Evolutionary conservation across 2,113 vertebrate genomes (phyloP).

Genomic region (Pseudorasbora parva): DNA sequence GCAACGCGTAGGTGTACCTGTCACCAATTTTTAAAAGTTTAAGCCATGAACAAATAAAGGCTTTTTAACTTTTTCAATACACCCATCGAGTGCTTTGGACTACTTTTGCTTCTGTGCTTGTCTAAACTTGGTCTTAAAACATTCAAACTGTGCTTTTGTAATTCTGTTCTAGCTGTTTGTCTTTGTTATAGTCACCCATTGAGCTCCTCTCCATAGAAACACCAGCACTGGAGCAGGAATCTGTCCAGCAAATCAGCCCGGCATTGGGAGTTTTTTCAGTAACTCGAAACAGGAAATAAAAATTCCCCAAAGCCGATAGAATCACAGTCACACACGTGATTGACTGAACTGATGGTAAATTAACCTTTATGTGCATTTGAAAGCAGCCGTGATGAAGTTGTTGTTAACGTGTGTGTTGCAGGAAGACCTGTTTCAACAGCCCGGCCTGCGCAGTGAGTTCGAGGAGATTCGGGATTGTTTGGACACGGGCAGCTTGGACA

Average conservation of each 20-base stretch:
- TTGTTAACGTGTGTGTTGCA: slow-evolving; percentile 66
- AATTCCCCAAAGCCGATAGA: not conserved
- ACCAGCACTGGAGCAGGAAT: slow-evolving; percentile 23
- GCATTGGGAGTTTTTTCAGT: not conserved
- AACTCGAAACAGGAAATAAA: not conserved
- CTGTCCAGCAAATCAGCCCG: not conserved
- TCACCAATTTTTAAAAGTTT: too few relatives aligned
- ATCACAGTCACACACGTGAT: not conserved
- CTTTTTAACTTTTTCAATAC: too few relatives aligned
- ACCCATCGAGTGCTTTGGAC: too few relatives aligned
- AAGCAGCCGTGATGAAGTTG: not conserved
- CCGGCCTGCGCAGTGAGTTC: slow-evolving; percentile 91
- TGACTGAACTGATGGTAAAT: not conserved
- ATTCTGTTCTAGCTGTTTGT: not conserved
- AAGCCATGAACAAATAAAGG: too few relatives aligned
- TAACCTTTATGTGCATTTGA: slow-evolving; percentile 5
- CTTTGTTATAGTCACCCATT: slow-evolving; percentile 1
- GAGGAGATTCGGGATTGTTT: slow-evolving; percentile 91
- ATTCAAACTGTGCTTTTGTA: not conserved
- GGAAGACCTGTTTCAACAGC: slow-evolving; percentile 98
- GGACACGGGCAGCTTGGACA: slow-evolving; percentile 87
- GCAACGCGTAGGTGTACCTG: too few relatives aligned
- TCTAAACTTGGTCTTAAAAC: not conserved
- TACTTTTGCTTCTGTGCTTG: too few relatives aligned
- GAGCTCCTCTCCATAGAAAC: slow-evolving; percentile 9